A percentile compares a stretch with the other conserved stretches of the same genome.
These are phyloP conservation scores for Ranitomeya imitator DNA, from an alignment of 2,113 vertebrate species.

Conservation along the genomic window DNA sequence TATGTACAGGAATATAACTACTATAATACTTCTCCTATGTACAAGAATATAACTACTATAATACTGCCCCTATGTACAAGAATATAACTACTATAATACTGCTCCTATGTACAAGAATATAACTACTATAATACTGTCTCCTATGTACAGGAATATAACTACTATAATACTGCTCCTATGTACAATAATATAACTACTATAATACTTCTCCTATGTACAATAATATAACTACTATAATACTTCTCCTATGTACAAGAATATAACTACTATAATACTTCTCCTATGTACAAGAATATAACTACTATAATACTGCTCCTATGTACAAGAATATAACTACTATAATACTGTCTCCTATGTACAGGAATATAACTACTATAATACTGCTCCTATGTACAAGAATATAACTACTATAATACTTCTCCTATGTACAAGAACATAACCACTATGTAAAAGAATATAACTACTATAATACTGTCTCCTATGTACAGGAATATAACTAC, in stretches of 20 bases:
- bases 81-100: background rate
- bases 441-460: background rate
- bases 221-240: too few relatives aligned
- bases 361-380: too few relatives aligned
- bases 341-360: background rate
- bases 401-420: too few relatives aligned
- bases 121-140: background rate
- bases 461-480: too few relatives aligned
- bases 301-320: background rate
- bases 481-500: background rate
- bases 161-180: too few relatives aligned
- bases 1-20: too few relatives aligned
- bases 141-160: background rate
- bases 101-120: background rate
- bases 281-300: background rate
- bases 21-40: background rate
- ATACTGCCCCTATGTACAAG: too few relatives aligned
- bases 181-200: too few relatives aligned
- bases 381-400: too few relatives aligned
- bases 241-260: background rate
- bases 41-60: background rate
- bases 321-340: conserved; percentile 1
- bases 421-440: too few relatives aligned
- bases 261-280: too few relatives aligned
- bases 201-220: too few relatives aligned